Base-by-base conservation (phyloP, 2,797 vertebrate species). In the Cyprinodon diabolis region DNA sequence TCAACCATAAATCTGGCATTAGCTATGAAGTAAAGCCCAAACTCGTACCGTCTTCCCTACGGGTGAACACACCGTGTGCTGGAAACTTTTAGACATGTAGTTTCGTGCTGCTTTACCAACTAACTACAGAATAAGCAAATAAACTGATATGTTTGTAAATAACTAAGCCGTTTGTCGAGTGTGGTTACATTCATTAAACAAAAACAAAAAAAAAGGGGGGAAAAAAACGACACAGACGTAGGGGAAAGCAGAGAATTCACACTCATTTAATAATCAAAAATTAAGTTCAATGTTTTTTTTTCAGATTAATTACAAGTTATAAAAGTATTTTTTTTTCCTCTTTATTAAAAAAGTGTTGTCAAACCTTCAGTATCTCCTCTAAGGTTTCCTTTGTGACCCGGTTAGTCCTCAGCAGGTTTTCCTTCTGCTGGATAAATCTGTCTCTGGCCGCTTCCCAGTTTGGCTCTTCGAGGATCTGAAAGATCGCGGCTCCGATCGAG, bases 401-500 rank as follows among this genome's bases (percentile, higher is more conserved):
- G 10, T 93, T 86, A 49, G 95, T 93, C 47, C 93, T 95, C 45
- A 97, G 87, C 69, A 99, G 90, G 60, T 82, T 70, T 6, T 83
- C 79, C 82, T 96, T 98, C 65, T 96, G 81, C 0, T 80, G 75
- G 30, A 89, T 84, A 74, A 96, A 99, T 17, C 83, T 87, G 0
- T 94, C 87, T 51, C 86, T 92, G 21, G 96, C 95, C 11, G 87
- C 79, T 19, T 92, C 88, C 96, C 96, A 98, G 85, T 96, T 95
- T 0, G 96, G 95, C 79, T 98, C 96, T 65, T 99, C 98, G 14
- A 99, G 89, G 52, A 99, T 96, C 63, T 99, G 96, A 81, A 99
- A 99, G 83, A 99, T 95, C 4, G 98, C 97, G 0, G 97, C 97
- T 15, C 98, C 97, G 68, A 99, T 96, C 68, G 96, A 97, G 66